phyloP scores from a whole-genome alignment of 2,888 invertebrate genomes.

The Pachliopta kotzebuea region DNA sequence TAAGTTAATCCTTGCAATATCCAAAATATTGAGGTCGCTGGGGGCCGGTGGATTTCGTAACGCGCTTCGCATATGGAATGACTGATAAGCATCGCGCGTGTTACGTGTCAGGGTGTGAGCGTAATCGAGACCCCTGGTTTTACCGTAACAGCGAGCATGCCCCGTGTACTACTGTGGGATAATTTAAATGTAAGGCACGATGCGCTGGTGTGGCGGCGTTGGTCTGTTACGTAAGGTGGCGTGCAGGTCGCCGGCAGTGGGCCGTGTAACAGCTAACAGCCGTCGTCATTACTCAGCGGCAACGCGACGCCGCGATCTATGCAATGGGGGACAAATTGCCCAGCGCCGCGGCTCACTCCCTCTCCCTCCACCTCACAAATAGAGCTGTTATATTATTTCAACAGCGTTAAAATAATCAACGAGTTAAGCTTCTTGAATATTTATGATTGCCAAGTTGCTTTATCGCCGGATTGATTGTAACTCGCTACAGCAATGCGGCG shows the following conservation, averaged over 20 bases:
- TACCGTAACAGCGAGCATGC: background rate
- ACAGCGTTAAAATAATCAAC: no score
- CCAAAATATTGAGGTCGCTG: background rate
- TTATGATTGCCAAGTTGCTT: no score
- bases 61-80: constrained; percentile 2
- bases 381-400: no score
- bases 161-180: constrained; percentile 8
- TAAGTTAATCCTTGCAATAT: background rate
- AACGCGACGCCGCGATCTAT: constrained; percentile 31
- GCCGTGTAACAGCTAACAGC: constrained; percentile 57
- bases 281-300: constrained; percentile 49
- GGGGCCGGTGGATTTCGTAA: constrained; percentile 14
- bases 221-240: constrained; percentile 57
- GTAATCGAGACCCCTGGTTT: constrained; percentile 8
- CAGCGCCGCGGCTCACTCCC: background rate
- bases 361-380: no score
- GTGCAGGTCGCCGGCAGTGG: constrained; percentile 53
- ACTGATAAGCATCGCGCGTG: constrained; percentile 6
- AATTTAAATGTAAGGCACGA: constrained; percentile 24
- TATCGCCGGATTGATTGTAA: no score
- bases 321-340: constrained; percentile 26
- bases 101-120: background rate
- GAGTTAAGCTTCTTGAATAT: no score
- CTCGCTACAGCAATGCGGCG: no score
- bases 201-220: constrained; percentile 33